These are phyloP conservation scores for Lamellibrachia columna DNA, from an alignment of 2,888 invertebrate species.

Conservation along the genomic window DNA sequence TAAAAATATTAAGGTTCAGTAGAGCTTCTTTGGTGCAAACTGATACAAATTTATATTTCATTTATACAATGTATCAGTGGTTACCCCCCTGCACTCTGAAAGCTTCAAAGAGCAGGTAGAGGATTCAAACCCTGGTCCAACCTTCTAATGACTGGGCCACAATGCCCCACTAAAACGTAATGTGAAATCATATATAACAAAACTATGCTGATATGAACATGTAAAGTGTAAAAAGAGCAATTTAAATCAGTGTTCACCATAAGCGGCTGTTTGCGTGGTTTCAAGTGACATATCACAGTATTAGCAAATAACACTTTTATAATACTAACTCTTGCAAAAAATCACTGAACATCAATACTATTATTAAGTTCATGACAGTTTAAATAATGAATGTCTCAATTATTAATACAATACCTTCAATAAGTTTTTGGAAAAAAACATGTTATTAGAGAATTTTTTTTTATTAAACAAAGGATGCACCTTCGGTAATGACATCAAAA, in stretches of 20 bases:
- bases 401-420: not conserved
- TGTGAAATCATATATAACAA: not conserved
- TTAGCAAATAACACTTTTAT: not conserved
- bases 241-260: not conserved
- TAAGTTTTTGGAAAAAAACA: not conserved
- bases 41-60: not conserved
- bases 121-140: too few relatives aligned
- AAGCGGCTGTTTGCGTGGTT: not conserved
- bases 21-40: not conserved
- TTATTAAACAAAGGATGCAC: not conserved
- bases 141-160: too few relatives aligned
- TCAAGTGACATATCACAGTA: not conserved
- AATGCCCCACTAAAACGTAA: too few relatives aligned
- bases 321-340: not conserved
- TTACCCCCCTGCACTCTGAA: too few relatives aligned
- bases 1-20: too few relatives aligned
- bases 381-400: not conserved
- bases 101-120: too few relatives aligned
- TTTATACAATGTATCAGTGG: too few relatives aligned
- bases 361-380: not conserved
- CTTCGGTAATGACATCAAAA: not conserved
- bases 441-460: not conserved
- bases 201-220: not conserved
- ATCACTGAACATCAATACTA: not conserved
- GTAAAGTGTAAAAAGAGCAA: not conserved